Base-by-base conservation (phyloP, 2,888 invertebrate species). In the Alloscopus bannaensis region DNA sequence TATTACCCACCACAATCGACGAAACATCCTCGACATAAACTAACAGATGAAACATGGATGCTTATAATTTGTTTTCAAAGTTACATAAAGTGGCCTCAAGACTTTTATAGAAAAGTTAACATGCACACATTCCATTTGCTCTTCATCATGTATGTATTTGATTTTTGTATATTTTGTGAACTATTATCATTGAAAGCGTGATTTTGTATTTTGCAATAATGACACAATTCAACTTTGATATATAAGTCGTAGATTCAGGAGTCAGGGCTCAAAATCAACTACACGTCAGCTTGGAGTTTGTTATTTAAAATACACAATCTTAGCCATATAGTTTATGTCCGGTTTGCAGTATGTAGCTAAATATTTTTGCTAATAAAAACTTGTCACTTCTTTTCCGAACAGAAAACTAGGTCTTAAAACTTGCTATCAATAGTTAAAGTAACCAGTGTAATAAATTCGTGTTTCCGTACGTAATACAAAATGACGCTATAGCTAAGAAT, bases 131-230 rank as follows among this genome's bases (percentile, higher is more conserved):
- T 18, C 2, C 20, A 18, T 18, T 50, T 50, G 2, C 50, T 13
- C 18, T 2, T 42, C 42, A n/a, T 42, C 13, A 2, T 6, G 3
- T 50, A 50, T 26, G 16, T n/a, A 26, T 26, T 8, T 24, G 2
- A 55, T 55, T 6, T 11, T 11, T n/a, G n/a, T 47, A 18, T 11
- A 47, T 47, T 47, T 3, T 47, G 29, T 42, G 45, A 59, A 47
- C 71, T 40, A 45, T 65, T 55, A 73, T 64, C 52, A 24, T 65
- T 73, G 73, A 65, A 65, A 73, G 73, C 73, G 73, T 73, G 73
- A 73, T 55, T 64, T 73, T 71, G 62, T 62, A 62, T 42, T 36
- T 36, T 40, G 36, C 40, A 62, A 62, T 16, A 40, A 60, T 6
- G 18, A 62, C 62, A 16, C 36, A 16, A 57, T n/a, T 31, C 4